Evolutionary conservation across 2,888 invertebrate species (phyloP).

Genomic region (Calameuta idolon): DNA sequence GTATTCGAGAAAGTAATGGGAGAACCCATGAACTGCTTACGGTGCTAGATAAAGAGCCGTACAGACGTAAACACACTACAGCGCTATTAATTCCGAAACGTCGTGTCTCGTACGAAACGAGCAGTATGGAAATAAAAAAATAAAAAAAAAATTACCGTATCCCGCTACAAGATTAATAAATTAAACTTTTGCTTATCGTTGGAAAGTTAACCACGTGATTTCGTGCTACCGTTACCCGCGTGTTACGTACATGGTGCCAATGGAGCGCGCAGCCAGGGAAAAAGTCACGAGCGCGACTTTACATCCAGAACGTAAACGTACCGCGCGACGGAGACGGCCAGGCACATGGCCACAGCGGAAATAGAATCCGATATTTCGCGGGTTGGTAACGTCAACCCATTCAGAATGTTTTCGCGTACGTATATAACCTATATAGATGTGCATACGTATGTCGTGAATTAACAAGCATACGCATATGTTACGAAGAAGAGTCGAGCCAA

Average conservation of each 20-base stretch:
- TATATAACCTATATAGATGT: constrained; percentile 10
- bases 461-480: too few species aligned
- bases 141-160: too few species aligned
- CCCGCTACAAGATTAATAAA: too few species aligned
- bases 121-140: too few species aligned
- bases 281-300: too few species aligned
- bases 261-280: too few species aligned
- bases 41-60: not conserved
- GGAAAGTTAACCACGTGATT: too few species aligned
- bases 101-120: too few species aligned
- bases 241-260: too few species aligned
- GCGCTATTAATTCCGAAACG: not conserved
- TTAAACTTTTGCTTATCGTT: too few species aligned
- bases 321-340: not conserved
- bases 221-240: too few species aligned
- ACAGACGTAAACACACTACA: not conserved
- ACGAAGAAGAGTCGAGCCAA: too few species aligned
- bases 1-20: not conserved
- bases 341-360: constrained; percentile 3
- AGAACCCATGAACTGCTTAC: not conserved
- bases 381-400: not conserved
- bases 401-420: constrained; percentile 17
- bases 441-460: not conserved
- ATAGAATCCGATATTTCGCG: constrained; percentile 8
- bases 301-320: not conserved